Base-by-base conservation (phyloP, 2,888 invertebrate genomes). In the Conops quadrifasciatus region DNA sequence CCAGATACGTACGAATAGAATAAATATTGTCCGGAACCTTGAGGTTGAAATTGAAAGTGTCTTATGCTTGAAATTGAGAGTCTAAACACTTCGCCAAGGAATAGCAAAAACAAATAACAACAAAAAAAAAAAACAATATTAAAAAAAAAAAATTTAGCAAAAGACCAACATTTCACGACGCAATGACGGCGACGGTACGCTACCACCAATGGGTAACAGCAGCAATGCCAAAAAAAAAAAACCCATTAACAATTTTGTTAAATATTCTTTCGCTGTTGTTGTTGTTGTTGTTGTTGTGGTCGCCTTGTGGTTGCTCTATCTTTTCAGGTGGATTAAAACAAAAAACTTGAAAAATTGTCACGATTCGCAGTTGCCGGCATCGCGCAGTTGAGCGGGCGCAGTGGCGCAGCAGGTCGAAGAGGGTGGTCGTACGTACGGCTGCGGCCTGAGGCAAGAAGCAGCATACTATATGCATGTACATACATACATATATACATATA, bases 11-110 rank as follows among this genome's bases (percentile, higher is more conserved):
- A n/a, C 19, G 30, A 11, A 11, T 19, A 7, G 11, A 45, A 21
- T 21, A 43, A 45, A 45, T n/a, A 2, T 49, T 15, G n/a, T 26
- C 64, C 5, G 28, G 26, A 28, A 28, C 30, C 53, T 36, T 53
- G 51, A 36, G 30, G 53, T 66, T 53, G 56, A 66, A 66, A 66
- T 15, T 53, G 66, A 66, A 66, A 66, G 66, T 66, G 36, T 36
- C 5, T 36, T 36, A 36, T 36, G 36, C 58, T 51, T 66, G 30
- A 28, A 66, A 66, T 36, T 51, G 65, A 65, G 65, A 65, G 65
- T 16, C 26, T 51, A 47, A n/a, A 30, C n/a, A 66, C n/a, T 19
- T 19, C 66, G 21, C 36, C n/a, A 63, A 47, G 13, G 26, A 47
- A 47, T 4, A 26, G 30, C 58, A 5, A 36, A 51, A 24, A 36